These are phyloP conservation scores for Euura saliciscinereae DNA, from an alignment of 1,140 invertebrate genomes.

Conservation along the genomic window DNA sequence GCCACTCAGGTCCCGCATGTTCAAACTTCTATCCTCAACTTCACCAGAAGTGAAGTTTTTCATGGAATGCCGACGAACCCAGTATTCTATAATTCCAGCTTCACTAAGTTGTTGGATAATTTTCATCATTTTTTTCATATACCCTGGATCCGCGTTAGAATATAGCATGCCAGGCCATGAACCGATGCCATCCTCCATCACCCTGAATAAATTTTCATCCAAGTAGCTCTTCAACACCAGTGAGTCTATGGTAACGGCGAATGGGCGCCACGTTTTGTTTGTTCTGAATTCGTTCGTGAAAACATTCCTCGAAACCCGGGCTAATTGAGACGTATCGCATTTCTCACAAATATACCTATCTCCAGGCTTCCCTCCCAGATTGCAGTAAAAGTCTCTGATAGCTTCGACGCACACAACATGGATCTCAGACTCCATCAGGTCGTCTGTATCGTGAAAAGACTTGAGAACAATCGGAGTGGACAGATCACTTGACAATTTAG, in stretches of 20 bases:
- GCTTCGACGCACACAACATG: slow-evolving; percentile 26
- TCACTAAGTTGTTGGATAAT: slow-evolving; percentile 25
- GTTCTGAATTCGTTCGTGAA: neutral
- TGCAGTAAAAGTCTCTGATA: neutral
- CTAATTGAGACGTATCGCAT: neutral
- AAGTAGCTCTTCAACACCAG: neutral
- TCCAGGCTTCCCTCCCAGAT: too few species aligned
- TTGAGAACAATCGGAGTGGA: slow-evolving; percentile 18
- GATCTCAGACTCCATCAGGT: slow-evolving; percentile 27
- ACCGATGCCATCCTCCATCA: neutral
- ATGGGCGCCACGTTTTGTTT: neutral
- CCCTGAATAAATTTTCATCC: neutral
- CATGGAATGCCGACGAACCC: slow-evolving; percentile 14
- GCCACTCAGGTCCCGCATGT: slow-evolving; percentile 15
- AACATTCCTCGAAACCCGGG: neutral
- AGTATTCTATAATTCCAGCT: slow-evolving; percentile 28
- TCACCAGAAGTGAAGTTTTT: neutral
- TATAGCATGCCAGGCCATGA: neutral
- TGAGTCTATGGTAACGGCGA: neutral
- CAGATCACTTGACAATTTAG: slow-evolving; percentile 29
- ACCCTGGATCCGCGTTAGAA: neutral
- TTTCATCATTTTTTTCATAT: slow-evolving; percentile 20
- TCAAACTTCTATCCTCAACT: neutral
- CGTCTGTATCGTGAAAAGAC: slow-evolving; percentile 24
- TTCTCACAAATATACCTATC: neutral